phyloP scores from a whole-genome alignment of 2,888 invertebrate species.

The Calameuta idolon region DNA sequence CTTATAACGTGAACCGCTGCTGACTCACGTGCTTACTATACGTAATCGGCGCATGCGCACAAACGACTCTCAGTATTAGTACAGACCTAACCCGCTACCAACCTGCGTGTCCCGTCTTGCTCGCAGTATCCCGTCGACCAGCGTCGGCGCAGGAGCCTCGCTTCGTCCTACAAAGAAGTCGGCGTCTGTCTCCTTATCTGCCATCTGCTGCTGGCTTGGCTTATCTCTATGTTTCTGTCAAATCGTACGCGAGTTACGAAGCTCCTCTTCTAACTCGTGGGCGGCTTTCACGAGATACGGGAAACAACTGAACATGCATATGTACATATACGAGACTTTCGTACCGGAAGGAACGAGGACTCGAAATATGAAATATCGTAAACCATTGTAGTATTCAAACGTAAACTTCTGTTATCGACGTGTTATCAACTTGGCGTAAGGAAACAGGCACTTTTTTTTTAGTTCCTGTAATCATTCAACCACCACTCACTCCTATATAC shows the following conservation, averaged over 20 bases:
- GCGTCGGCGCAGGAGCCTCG: not conserved
- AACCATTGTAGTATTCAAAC: not conserved
- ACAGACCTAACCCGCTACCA: not conserved
- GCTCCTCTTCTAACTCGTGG: not conserved
- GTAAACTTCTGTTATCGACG: not conserved
- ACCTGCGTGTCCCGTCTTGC: not conserved
- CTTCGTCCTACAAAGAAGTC: not conserved
- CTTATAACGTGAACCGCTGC: not conserved
- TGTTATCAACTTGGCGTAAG: not conserved
- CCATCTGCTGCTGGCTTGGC: conserved; percentile 32
- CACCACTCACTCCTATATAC: not conserved
- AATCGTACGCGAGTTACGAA: conserved; percentile 45
- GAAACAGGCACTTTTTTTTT: not conserved
- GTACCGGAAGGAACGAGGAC: not conserved
- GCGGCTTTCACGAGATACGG: not conserved
- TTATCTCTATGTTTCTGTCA: conserved; percentile 51
- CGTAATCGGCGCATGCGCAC: not conserved
- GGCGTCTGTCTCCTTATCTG: conserved; percentile 12
- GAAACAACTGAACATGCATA: not conserved
- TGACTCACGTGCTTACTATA: conserved; percentile 9
- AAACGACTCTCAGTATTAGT: not conserved
- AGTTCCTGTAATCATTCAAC: not conserved
- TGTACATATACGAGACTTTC: not conserved
- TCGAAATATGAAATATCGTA: not conserved
- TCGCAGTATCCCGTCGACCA: not conserved